Base-by-base conservation (phyloP, 2,797 vertebrate genomes). In the Anas bernieri region DNA sequence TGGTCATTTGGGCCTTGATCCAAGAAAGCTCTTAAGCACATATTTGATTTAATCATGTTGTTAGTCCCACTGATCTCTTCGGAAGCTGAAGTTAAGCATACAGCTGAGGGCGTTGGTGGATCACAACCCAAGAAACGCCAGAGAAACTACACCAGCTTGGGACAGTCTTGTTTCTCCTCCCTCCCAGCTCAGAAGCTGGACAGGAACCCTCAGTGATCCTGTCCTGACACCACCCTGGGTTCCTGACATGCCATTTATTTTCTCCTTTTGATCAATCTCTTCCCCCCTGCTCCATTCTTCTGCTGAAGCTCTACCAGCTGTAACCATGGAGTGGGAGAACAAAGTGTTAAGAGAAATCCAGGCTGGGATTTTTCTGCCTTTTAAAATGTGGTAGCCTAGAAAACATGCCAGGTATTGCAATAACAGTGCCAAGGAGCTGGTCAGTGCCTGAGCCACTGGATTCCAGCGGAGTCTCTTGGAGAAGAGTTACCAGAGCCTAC, bases 21-120 rank as follows among this genome's bases (percentile, higher is more conserved):
- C 93, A 96, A 81, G 68, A 94, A 92, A 91, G 94, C 90, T 93
- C 92, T 95, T 83, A 92, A 59, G 83, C 90, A 82, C 86, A 55
- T 81, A 48, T 90, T 94, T 72, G 52, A 63, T 76, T 83, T 88
- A 83, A 88, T 91, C 46, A 7, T 48, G 66, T 21, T 86, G 89
- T 74, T 28, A 91, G 89, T 79, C 69, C 43, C 22, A 6, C 67
- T 81, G 84, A 94, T 83, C 85, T 83, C 86, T 81, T 75, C 17
- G 58, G 90, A 83, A 92, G 54, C 43, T 0, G 0, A 81, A 86
- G 61, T 48, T 6, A 37, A 93, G 54, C 69, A 4, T 4, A 7
- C 0, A 3, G 39, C 56, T 9, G 1, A 77, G 64, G 13, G 61
- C 56, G 67, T 25, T 70, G 68, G 64, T 76, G 75, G 61, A 41